Evolutionary conservation across 2,113 vertebrate species (phyloP).

Genomic region (Spermophilus dauricus): DNA sequence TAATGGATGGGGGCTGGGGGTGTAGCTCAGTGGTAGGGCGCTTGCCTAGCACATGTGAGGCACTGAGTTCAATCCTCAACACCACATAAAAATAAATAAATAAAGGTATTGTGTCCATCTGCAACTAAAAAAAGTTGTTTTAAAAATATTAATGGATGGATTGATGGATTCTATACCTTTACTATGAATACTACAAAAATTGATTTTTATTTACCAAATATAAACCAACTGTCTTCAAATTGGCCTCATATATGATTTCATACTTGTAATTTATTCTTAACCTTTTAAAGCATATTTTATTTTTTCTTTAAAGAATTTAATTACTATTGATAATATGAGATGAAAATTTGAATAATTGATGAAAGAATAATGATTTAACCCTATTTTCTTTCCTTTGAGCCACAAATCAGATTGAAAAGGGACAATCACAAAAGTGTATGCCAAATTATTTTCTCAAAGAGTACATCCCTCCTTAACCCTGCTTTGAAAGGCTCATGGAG

Average conservation of each 20-base stretch:
- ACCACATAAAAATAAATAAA: too few species aligned
- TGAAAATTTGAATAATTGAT: constrained; percentile 26
- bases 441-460: constrained; percentile 8
- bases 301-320: background rate
- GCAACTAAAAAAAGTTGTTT: too few species aligned
- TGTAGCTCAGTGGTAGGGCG: too few species aligned
- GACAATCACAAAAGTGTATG: background rate
- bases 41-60: too few species aligned
- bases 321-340: background rate
- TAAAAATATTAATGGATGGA: background rate
- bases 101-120: too few species aligned
- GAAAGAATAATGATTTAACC: background rate
- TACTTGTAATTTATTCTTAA: background rate
- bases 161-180: background rate
- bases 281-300: background rate
- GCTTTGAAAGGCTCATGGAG: background rate
- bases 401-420: constrained; percentile 28
- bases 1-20: background rate
- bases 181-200: background rate
- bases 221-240: background rate
- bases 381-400: background rate
- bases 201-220: background rate
- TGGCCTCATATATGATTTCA: background rate
- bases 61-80: too few species aligned
- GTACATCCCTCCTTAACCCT: background rate